Evolutionary conservation across 30 jellyfish, hydroid and myxozoan genomes (phyloP).

Genomic region (Haliclystus octoradiatus): DNA sequence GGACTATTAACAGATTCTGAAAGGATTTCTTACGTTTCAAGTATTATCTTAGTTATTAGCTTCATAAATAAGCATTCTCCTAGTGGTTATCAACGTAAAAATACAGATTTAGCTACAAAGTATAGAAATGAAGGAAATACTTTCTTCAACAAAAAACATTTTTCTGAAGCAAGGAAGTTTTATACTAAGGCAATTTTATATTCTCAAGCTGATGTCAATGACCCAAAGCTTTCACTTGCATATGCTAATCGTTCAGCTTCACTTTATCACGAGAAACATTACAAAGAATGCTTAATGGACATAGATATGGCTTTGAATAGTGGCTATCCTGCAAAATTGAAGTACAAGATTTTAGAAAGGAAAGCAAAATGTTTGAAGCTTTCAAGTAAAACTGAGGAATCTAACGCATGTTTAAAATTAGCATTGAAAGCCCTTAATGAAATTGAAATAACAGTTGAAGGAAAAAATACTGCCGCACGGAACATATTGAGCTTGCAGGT

Average conservation of each 20-base stretch:
- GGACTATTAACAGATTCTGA: slow-evolving; percentile 8
- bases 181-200: slow-evolving; percentile 30
- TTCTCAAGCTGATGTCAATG: slow-evolving; percentile 4
- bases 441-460: slow-evolving; percentile 22
- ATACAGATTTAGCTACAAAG: slow-evolving; percentile 14
- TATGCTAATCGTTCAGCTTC: slow-evolving; percentile 89
- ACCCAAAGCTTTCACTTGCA: slow-evolving; percentile 31
- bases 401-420: slow-evolving; percentile 15
- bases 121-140: slow-evolving; percentile 26
- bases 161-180: slow-evolving; percentile 13
- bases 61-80: not conserved
- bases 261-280: slow-evolving; percentile 31
- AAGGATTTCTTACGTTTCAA: slow-evolving; percentile 4
- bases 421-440: slow-evolving; percentile 21
- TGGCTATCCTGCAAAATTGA: slow-evolving; percentile 44
- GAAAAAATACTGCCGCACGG: slow-evolving; percentile 18
- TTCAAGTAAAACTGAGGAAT: slow-evolving; percentile 5
- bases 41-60: slow-evolving; percentile 1
- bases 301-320: slow-evolving; percentile 32
- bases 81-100: not conserved
- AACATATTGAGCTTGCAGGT: slow-evolving; percentile 5
- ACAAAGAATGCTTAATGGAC: slow-evolving; percentile 26
- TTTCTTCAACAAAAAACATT: slow-evolving; percentile 23
- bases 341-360: slow-evolving; percentile 48
- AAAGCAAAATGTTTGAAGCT: slow-evolving; percentile 30